Evolutionary conservation across 2,888 invertebrate species (phyloP).

Genomic region (Aphodius granarius): DNA sequence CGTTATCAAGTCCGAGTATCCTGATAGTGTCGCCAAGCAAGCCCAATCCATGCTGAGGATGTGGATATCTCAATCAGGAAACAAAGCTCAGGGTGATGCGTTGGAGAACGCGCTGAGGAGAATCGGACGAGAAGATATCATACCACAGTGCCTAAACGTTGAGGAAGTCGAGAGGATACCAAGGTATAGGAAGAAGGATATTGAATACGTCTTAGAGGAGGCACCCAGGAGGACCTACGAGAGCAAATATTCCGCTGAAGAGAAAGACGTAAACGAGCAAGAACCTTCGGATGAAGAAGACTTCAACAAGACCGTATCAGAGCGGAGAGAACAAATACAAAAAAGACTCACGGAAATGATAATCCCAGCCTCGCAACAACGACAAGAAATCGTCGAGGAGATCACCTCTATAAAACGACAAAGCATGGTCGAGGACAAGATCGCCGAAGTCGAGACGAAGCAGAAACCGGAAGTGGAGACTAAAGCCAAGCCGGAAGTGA

Average conservation of each 20-base stretch:
- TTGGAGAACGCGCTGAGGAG: constrained; percentile 82
- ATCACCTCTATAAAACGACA: constrained; percentile 69
- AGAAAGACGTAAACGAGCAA: constrained; percentile 67
- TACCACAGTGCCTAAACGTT: constrained; percentile 77
- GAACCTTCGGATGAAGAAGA: constrained; percentile 60
- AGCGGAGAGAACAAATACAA: constrained; percentile 74
- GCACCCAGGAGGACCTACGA: constrained; percentile 57
- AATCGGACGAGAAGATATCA: constrained; percentile 90
- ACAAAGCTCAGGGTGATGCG: constrained; percentile 56
- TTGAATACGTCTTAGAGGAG: constrained; percentile 50
- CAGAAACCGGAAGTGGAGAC: constrained; percentile 35
- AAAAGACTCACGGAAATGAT: constrained; percentile 71
- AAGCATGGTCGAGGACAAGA: constrained; percentile 58
- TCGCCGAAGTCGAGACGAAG: constrained; percentile 61
- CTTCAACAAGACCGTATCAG: constrained; percentile 72
- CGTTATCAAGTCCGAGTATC: constrained; percentile 73
- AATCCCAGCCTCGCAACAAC: constrained; percentile 72
- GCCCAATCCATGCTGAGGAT: constrained; percentile 68
- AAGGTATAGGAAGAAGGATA: constrained; percentile 71
- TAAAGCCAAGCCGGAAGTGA: constrained; percentile 34
- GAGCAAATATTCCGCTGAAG: constrained; percentile 78
- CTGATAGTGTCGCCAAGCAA: constrained; percentile 74
- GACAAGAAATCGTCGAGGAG: constrained; percentile 73
- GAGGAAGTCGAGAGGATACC: constrained; percentile 56
- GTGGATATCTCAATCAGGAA: constrained; percentile 60